Evolutionary conservation across 2,888 invertebrate genomes (phyloP).

Genomic region (Orthosia cruda): DNA sequence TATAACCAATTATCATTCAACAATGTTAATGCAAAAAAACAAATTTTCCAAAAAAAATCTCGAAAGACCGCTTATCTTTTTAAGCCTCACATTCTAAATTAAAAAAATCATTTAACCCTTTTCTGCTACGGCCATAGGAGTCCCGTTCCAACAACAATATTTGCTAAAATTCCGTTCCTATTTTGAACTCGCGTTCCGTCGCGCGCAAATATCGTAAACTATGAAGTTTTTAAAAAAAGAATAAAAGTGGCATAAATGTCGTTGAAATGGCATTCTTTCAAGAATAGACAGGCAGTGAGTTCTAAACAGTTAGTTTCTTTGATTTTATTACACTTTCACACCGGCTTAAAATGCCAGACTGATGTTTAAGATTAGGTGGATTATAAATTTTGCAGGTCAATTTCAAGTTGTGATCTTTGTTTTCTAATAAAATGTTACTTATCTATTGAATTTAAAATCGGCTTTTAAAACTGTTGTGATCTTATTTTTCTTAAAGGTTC

Average conservation of each 20-base stretch:
- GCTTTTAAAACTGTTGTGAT: background rate
- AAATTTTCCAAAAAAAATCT: background rate
- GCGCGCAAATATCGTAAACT: slow-evolving; percentile 44
- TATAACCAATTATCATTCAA: slow-evolving; percentile 6
- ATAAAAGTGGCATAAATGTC: slow-evolving; percentile 14
- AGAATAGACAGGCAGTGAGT: slow-evolving; percentile 22
- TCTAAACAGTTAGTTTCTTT: slow-evolving; percentile 43
- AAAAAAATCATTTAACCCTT: slow-evolving; percentile 21
- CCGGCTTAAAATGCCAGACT: slow-evolving; percentile 43
- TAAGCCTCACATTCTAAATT: background rate
- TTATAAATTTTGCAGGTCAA: slow-evolving; percentile 33
- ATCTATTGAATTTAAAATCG: background rate
- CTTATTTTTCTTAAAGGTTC: background rate
- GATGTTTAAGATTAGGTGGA: slow-evolving; percentile 21
- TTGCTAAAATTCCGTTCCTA: slow-evolving; percentile 25
- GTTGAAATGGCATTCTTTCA: slow-evolving; percentile 42
- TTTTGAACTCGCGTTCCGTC: slow-evolving; percentile 52
- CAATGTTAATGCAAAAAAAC: background rate
- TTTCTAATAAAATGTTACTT: background rate
- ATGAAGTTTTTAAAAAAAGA: slow-evolving; percentile 11
- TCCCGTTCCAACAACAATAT: background rate
- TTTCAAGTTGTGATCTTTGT: slow-evolving; percentile 2
- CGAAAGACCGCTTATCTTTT: background rate
- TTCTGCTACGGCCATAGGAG: background rate
- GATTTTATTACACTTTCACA: slow-evolving; percentile 64